Evolutionary conservation across 1,140 invertebrate genomes (phyloP).

Genomic region (Macrosteles quadrilineatus): DNA sequence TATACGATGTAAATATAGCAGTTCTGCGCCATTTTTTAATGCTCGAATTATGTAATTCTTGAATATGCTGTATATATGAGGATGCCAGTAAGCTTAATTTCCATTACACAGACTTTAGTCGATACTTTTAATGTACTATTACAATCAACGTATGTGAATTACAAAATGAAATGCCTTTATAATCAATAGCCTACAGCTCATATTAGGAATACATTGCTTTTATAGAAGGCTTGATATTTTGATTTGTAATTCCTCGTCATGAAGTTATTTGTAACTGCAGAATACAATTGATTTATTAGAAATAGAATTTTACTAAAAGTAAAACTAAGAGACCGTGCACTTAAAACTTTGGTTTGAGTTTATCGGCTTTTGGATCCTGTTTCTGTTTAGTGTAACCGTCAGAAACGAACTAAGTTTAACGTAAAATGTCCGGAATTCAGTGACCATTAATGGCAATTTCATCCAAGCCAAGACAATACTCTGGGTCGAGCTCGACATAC

Average conservation of each 20-base stretch:
- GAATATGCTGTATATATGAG: constrained; percentile 19
- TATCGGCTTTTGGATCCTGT: too few relatives aligned
- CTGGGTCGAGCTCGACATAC: not conserved
- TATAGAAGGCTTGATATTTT: constrained; percentile 12
- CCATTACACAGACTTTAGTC: constrained; percentile 17
- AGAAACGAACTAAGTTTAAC: too few relatives aligned
- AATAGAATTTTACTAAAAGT: constrained; percentile 2
- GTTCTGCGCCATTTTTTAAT: constrained; percentile 23
- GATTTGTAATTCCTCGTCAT: not conserved
- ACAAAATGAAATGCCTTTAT: constrained; percentile 11
- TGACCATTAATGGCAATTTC: too few relatives aligned
- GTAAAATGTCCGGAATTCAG: too few relatives aligned
- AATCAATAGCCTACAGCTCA: constrained; percentile 11
- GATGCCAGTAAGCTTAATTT: constrained; percentile 26
- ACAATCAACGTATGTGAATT: constrained; percentile 25
- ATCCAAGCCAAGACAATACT: too few relatives aligned
- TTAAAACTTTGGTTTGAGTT: too few relatives aligned
- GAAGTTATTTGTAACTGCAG: not conserved
- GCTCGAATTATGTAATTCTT: constrained; percentile 20
- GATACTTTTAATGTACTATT: constrained; percentile 18
- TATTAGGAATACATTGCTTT: constrained; percentile 6
- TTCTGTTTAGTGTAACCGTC: too few relatives aligned
- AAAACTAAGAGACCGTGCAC: too few relatives aligned
- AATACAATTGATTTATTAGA: not conserved
- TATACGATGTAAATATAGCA: constrained; percentile 28